These are phyloP conservation scores for Andrena chrysosceles DNA, from an alignment of 2,888 invertebrate species.

Conservation along the genomic window DNA sequence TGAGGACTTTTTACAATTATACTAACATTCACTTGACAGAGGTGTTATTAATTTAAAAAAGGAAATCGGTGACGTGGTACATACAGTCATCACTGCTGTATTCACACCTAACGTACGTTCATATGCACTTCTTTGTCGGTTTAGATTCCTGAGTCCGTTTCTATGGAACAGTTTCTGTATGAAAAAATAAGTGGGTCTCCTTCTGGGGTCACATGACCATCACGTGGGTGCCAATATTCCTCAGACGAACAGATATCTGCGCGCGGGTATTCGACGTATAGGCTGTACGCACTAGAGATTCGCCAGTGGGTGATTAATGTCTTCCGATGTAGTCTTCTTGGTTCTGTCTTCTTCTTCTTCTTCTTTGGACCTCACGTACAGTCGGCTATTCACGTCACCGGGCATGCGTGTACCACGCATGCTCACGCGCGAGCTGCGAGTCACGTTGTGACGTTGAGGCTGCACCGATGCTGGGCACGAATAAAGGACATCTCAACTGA, in stretches of 20 bases:
- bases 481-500: conserved; percentile 66
- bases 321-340: conserved; percentile 72
- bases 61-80: no score
- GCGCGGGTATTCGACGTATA: conserved; percentile 58
- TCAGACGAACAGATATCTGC: conserved; percentile 59
- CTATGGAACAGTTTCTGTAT: no score
- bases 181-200: background rate
- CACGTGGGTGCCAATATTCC: conserved; percentile 58
- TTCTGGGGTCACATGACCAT: conserved; percentile 56
- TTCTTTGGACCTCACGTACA: conserved; percentile 72
- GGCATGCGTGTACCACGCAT: conserved; percentile 70
- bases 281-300: conserved; percentile 56
- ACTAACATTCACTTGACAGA: no score
- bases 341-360: conserved; percentile 43
- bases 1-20: no score
- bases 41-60: no score
- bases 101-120: no score
- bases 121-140: no score
- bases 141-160: no score
- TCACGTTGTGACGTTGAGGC: conserved; percentile 69
- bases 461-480: conserved; percentile 56
- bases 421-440: conserved; percentile 66
- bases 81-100: no score
- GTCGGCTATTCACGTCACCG: conserved; percentile 76
- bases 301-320: conserved; percentile 79